Percentiles rank a stretch among this genome's conserved stretches.
phyloP scores from a whole-genome alignment of 2,113 vertebrate genomes.

The Dendropsophus ebraccatus region DNA sequence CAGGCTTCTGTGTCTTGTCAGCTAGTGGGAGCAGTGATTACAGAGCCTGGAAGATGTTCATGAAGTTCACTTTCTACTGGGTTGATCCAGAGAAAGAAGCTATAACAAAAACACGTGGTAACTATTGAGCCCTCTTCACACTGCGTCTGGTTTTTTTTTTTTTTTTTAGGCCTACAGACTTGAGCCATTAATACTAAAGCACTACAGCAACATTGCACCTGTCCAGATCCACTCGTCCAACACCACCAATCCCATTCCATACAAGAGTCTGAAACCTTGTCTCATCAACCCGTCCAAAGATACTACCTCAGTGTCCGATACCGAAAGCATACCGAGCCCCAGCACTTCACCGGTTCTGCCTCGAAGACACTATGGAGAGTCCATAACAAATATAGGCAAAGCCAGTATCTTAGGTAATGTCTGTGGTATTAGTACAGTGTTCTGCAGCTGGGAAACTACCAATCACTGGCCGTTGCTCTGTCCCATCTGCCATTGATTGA shows the following conservation, averaged over 20 bases:
- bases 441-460: no score
- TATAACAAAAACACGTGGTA: neutral
- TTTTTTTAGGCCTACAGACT: slow-evolving; percentile 88
- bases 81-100: neutral
- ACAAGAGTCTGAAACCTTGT: slow-evolving; percentile 87
- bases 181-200: slow-evolving; percentile 94
- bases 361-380: slow-evolving; percentile 92
- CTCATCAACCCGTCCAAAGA: slow-evolving; percentile 90
- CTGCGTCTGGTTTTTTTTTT: neutral
- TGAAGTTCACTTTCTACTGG: neutral
- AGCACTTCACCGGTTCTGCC: slow-evolving; percentile 89
- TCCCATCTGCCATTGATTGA: no score
- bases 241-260: slow-evolving; percentile 85
- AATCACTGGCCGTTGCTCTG: no score
- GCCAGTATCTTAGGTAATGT: slow-evolving; percentile 91
- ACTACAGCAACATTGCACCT: slow-evolving; percentile 94
- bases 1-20: no score
- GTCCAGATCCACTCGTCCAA: slow-evolving; percentile 97
- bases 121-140: no score
- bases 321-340: slow-evolving; percentile 86
- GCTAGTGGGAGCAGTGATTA: no score
- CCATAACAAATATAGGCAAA: slow-evolving; percentile 96
- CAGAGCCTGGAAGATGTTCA: neutral
- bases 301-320: slow-evolving; percentile 82
- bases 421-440: no score